Evolutionary conservation across 2,888 invertebrate species (phyloP), one percentile per base, ranked within the genome.

Genomic region (Ophraella communa): DNA sequence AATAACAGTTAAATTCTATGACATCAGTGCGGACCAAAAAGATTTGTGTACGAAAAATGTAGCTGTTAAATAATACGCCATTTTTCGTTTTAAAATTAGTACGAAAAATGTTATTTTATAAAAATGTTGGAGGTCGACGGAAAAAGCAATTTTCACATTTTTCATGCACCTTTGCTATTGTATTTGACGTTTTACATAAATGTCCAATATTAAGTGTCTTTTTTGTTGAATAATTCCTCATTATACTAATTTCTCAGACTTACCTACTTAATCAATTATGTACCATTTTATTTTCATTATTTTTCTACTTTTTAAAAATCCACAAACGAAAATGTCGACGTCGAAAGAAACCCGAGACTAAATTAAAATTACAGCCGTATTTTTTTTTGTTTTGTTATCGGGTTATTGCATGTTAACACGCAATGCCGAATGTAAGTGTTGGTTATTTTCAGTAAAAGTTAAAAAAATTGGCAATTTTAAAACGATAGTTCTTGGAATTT

Each of bases 321-420:
- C 20, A 11, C 35, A 35, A 45, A 49, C 58, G 35, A 49, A 49
- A 39, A 58, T 51, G 23, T 39, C 49, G 24, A 58, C 27, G 52
- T 44, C 20, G 27, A 52, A 52, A 60, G 60, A 49, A 49, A 49
- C 52, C 20, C 60, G 52, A 44, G 52, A 52, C 60, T 27, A 60
- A 60, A 60, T 60, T 60, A 60, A 60, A 60, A 60, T 52, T 52
- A 60, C 42, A 52, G 52, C 30, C 60, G 10, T 27, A 35, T 10
- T 57, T 54, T 49, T 49, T 49, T n/a, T n/a, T n/a, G n/a, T n/a
- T n/a, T n/a, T n/a, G n/a, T 49, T 24, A 49, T 49, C 27, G 52
- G 20, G 60, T 42, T 27, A 44, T 60, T 60, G 60, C 60, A 52
- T 60, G 60, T 60, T 42, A 44, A 27, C 60, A 60, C 60, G 60